Percentiles rank a stretch among this genome's conserved stretches.
Evolutionary conservation across 2,797 vertebrate genomes (phyloP).

Genomic region (Telmatherina bonti): DNA sequence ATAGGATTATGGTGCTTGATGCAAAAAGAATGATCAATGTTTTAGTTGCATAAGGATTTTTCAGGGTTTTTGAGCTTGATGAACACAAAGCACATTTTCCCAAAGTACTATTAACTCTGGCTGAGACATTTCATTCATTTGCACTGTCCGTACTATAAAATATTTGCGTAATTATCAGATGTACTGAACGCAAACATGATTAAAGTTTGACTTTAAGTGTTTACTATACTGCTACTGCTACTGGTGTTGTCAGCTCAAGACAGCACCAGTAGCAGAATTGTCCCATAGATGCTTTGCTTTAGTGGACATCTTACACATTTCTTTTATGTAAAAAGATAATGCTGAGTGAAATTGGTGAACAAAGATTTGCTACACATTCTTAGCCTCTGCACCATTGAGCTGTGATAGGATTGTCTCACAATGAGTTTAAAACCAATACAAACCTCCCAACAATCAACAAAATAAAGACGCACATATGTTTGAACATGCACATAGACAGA

Average conservation of each 20-base stretch:
- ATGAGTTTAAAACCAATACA: slow-evolving; percentile 54
- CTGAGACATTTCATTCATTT: neutral
- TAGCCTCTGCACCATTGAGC: slow-evolving; percentile 48
- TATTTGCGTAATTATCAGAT: neutral
- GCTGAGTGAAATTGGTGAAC: slow-evolving; percentile 4
- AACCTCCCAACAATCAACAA: slow-evolving; percentile 15
- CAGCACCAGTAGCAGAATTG: neutral
- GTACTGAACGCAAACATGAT: neutral
- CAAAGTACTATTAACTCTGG: too few relatives aligned
- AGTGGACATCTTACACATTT: slow-evolving; percentile 8
- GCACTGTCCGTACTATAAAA: neutral
- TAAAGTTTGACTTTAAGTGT: neutral
- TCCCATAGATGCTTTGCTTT: neutral
- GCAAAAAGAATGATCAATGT: too few relatives aligned
- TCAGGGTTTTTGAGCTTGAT: neutral
- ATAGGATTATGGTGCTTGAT: too few relatives aligned
- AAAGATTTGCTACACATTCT: slow-evolving; percentile 1
- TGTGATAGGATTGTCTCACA: slow-evolving; percentile 63
- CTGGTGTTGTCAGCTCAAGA: slow-evolving; percentile 8
- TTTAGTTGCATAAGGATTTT: too few relatives aligned
- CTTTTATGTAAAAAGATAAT: neutral
- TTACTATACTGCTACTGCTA: too few relatives aligned
- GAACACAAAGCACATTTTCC: too few relatives aligned
- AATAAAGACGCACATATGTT: slow-evolving; percentile 24
- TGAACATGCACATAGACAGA: slow-evolving; percentile 27